A percentile compares a stretch with the other conserved stretches of the same genome.
Evolutionary conservation across 2,888 invertebrate species (phyloP).

Genomic region (Hipparchia semele): DNA sequence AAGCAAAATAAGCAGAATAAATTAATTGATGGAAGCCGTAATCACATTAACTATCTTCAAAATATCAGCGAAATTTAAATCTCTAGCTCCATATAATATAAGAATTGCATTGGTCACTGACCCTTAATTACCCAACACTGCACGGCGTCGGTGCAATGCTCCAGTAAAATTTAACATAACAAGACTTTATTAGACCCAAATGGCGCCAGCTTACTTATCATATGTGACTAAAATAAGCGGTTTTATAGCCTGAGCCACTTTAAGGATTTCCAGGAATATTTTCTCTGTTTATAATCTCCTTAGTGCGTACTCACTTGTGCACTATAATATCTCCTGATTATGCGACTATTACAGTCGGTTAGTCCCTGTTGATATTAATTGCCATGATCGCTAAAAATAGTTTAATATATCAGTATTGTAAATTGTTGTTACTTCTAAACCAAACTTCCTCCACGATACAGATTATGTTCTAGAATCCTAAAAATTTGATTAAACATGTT

Average conservation of each 20-base stretch:
- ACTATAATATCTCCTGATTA: neutral
- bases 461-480: neutral
- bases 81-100: slow-evolving; percentile 64
- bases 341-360: too few relatives aligned
- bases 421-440: neutral
- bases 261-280: slow-evolving; percentile 10
- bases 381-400: neutral
- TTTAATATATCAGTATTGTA: neutral
- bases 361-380: too few relatives aligned
- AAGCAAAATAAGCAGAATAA: neutral
- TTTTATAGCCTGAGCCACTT: slow-evolving; percentile 1
- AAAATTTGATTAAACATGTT: too few relatives aligned
- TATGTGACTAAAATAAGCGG: slow-evolving; percentile 37
- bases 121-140: slow-evolving; percentile 76
- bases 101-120: slow-evolving; percentile 65
- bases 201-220: slow-evolving; percentile 47
- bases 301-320: neutral
- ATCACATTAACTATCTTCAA: slow-evolving; percentile 11
- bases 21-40: slow-evolving; percentile 5
- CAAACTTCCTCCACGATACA: neutral
- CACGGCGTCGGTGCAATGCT: slow-evolving; percentile 76
- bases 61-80: slow-evolving; percentile 31
- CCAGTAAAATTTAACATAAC: slow-evolving; percentile 81
- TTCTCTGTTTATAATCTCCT: neutral
- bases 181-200: slow-evolving; percentile 74